These are phyloP conservation scores for Heteromormyrus szaboi DNA, from an alignment of 2,797 vertebrate genomes.

Conservation along the genomic window DNA sequence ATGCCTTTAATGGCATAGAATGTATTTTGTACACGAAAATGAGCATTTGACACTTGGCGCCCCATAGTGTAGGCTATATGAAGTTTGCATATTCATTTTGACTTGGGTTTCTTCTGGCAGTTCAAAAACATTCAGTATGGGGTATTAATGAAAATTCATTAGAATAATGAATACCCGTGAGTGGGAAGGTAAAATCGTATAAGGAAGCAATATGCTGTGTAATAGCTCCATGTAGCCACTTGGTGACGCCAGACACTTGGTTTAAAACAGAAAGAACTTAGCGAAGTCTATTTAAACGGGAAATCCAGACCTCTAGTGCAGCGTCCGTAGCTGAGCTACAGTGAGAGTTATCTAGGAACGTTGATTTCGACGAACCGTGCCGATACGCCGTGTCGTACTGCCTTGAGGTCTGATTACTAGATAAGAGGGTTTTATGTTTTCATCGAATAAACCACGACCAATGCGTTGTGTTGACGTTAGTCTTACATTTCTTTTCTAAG, in stretches of 20 bases:
- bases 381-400: background rate
- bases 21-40: background rate
- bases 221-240: background rate
- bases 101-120: background rate
- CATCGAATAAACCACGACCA: background rate
- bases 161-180: background rate
- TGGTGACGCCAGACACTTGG: slow-evolving; percentile 2
- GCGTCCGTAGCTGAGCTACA: background rate
- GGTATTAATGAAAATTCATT: background rate
- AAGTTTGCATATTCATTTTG: background rate
- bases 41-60: background rate
- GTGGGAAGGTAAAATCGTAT: background rate
- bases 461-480: background rate
- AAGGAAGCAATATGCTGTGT: background rate
- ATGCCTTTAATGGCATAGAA: background rate
- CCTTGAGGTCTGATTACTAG: background rate
- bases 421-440: background rate
- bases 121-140: background rate
- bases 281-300: background rate
- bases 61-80: background rate
- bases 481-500: background rate
- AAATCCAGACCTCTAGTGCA: background rate
- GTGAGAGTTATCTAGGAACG: background rate
- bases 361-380: background rate
- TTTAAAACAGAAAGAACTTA: background rate